Percentiles rank a stretch among this genome's conserved stretches.
phyloP scores from a whole-genome alignment of 2,888 invertebrate species.

The Eustalomyia histrio region DNA sequence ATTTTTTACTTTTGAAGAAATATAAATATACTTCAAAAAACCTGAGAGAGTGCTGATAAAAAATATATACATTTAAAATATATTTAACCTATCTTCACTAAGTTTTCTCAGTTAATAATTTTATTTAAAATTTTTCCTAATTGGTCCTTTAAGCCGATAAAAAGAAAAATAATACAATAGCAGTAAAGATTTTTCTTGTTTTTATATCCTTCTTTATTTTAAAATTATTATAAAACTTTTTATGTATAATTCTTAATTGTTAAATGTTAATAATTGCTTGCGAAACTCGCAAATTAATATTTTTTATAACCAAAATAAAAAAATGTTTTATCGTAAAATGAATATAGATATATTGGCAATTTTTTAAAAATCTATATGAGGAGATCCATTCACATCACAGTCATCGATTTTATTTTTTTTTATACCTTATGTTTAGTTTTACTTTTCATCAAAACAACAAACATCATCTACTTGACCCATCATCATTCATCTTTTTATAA shows the following conservation, averaged over 20 bases:
- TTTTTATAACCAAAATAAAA: conserved; percentile 11
- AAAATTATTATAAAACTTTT: conserved; percentile 60
- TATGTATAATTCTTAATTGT: conserved; percentile 45
- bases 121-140: too few species aligned
- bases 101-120: too few species aligned
- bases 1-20: too few species aligned
- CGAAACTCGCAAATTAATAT: conserved; percentile 34
- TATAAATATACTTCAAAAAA: too few species aligned
- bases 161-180: not conserved
- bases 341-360: conserved; percentile 62
- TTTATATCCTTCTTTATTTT: conserved; percentile 45
- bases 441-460: conserved; percentile 39
- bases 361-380: conserved; percentile 64
- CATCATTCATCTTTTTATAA: not conserved
- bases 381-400: conserved; percentile 66
- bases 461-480: conserved; percentile 16
- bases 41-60: too few species aligned
- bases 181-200: not conserved
- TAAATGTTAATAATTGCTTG: conserved; percentile 36
- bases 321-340: conserved; percentile 30
- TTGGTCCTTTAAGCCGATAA: not conserved
- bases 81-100: too few species aligned
- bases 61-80: too few species aligned
- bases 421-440: conserved; percentile 22
- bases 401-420: conserved; percentile 52